Conservation (phyloP, 1,140 invertebrate species). For the Bombus balteatus region DNA sequence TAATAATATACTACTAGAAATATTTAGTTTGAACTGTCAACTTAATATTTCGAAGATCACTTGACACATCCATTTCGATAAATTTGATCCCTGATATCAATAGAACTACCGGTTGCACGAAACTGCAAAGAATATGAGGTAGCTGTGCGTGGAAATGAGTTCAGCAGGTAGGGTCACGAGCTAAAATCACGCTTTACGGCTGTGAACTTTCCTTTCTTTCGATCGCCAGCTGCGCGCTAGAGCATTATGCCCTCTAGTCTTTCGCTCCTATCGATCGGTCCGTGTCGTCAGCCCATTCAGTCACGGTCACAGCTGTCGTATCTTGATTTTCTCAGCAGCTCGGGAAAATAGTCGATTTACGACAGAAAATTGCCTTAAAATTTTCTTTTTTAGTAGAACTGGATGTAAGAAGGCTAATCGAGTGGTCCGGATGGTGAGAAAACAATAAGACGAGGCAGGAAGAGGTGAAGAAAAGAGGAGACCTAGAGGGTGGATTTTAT, state of each 20-base stretch:
- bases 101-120: too few species aligned
- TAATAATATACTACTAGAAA: too few species aligned
- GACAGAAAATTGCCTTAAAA: background rate
- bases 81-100: background rate
- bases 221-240: conserved; percentile 36
- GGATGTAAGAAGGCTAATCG: background rate
- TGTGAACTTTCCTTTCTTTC: conserved; percentile 41
- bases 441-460: background rate
- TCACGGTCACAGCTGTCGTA: conserved; percentile 40
- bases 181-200: conserved; percentile 4
- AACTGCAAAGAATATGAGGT: background rate
- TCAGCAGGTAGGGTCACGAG: conserved; percentile 35
- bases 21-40: background rate
- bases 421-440: background rate
- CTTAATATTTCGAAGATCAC: background rate
- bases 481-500: background rate
- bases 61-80: background rate
- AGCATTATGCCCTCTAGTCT: conserved; percentile 36
- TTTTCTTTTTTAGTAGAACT: too few species aligned
- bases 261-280: conserved; percentile 28
- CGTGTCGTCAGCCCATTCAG: conserved; percentile 40
- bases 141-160: conserved; percentile 25
- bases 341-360: conserved; percentile 10
- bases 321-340: conserved; percentile 29
- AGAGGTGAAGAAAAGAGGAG: too few species aligned